Conservation (phyloP, 2,113 vertebrate genomes). For the Cololabis saira region DNA sequence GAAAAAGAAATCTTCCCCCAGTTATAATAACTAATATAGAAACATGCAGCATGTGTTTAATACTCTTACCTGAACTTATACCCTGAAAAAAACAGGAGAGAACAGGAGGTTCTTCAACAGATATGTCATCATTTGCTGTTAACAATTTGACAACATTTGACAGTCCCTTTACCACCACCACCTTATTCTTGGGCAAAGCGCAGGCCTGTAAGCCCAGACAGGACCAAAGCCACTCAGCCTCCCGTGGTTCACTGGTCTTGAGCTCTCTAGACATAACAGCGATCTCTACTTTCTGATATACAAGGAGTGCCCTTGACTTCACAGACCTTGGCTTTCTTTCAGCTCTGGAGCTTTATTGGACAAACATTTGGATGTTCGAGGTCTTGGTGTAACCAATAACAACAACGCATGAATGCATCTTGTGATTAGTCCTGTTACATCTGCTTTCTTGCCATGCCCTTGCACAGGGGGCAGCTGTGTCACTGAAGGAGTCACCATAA, state of each 20-base stretch:
- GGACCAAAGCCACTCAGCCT: constrained; percentile 38
- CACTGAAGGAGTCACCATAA: constrained; percentile 52
- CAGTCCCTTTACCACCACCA: too few relatives aligned
- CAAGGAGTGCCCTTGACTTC: constrained; percentile 8
- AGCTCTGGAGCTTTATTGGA: constrained; percentile 39
- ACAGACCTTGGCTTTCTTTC: constrained; percentile 5
- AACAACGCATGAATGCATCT: too few relatives aligned
- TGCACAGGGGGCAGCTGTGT: constrained; percentile 41
- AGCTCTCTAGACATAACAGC: constrained; percentile 65
- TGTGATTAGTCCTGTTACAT: too few relatives aligned
- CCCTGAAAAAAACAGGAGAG: too few relatives aligned
- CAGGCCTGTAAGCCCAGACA: constrained; percentile 36
- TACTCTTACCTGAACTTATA: too few relatives aligned
- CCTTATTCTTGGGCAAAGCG: constrained; percentile 18
- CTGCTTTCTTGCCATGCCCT: too few relatives aligned
- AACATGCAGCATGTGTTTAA: too few relatives aligned
- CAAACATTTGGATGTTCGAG: constrained; percentile 23
- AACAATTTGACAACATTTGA: too few relatives aligned
- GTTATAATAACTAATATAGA: too few relatives aligned
- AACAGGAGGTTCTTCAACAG: too few relatives aligned
- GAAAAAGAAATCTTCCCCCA: too few relatives aligned
- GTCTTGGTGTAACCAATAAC: constrained; percentile 4
- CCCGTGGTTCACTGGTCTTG: constrained; percentile 58
- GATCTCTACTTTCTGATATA: constrained; percentile 52
- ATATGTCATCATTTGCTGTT: too few relatives aligned